Base-by-base conservation (phyloP, 2,888 invertebrate genomes). In the Candidula unifasciata region DNA sequence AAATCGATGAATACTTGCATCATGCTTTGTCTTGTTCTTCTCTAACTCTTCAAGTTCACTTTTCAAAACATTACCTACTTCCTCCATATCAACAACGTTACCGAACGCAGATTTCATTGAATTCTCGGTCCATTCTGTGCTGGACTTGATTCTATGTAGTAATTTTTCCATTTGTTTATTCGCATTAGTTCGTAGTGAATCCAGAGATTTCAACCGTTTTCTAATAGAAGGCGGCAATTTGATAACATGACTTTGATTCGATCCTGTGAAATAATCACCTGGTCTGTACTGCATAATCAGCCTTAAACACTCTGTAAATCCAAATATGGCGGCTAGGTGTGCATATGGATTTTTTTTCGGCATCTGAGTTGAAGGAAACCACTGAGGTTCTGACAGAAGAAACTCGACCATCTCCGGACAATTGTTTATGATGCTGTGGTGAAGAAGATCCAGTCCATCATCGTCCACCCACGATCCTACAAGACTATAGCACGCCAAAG, bases 251-350 rank as follows among this genome's bases (percentile, higher is more conserved):
- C n/a, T 27, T 5, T 30, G 35, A 8, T 68, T 35, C 27, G 77
- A 60, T 27, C 30, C 37, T 24, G 24, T 69, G 66, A 85, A 85
- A 57, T 54, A 81, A 33, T 76, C 80, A 16, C 3, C 27, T 13
- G 85, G 85, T n/a, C 85, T 57, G 10, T 81, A 27, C 3, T 80
- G 44, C 18, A 85, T 24, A 33, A 85, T 44, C 24, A 66, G 44
- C 24, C 37, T 33, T 10, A 85, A 24, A 71, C 85, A 77, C 27
- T 85, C 81, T 10, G 35, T 60, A 69, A 54, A 33, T 2, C 85
- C 85, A 3, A 85, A 35, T 2, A n/a, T 27, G 18, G 85, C 85
- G 18, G 85, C 85, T 6, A 85, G 60, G 68, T 85, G 85, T 24
- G 77, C 85, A 37, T 85, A 85, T 57, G 85, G 85, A 57, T 77